Evolutionary conservation across 2,113 vertebrate species (phyloP), one percentile per base, ranked within the genome.

Genomic region (Xenopus laevis): DNA sequence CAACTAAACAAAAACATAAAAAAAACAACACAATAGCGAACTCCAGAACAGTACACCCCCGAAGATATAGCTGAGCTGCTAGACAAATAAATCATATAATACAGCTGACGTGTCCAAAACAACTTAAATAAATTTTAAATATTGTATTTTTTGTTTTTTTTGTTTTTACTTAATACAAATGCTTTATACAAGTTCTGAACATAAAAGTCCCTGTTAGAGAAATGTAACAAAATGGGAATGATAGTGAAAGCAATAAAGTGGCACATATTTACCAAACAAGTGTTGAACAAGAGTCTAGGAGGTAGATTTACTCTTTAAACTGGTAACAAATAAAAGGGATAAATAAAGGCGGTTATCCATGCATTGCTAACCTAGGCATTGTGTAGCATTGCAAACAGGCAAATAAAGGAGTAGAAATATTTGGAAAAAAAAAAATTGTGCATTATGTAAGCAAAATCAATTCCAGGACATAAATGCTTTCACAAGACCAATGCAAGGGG

Each of bases 121-220:
- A 90, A 84, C 91, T 93, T 96, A 94, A 95, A 96, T 95, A 94
- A 95, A 94, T 93, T 94, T 96, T 94, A 96, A 96, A 96, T 96
- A 96, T 88, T 90, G 89, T 92, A 91, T 93, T 93, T 92, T 83
- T 91, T 86, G 84, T 87, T 23, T 82, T 86, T 52, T 53, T 68
- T 53, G 84, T 87, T 69, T 85, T 87, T 57, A 91, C 91, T 91
- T 88, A 90, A 92, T 94, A 95, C 90, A 92, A 94, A 94, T 89
- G 91, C 88, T 94, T 94, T 94, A 86, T 92, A 95, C 91, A 93
- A 76, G 84, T 86, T 89, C 86, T 82, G 84, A 89, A 7, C 33
- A 40, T 40, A 40, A 40, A 40, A 87, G 87, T 88, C 90, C 87
- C 87, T 86, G 78, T 84, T 84, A 88, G 83, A 90, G 84, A 87